Base-by-base conservation (phyloP, 2,888 invertebrate genomes). In the Xylocampa areola region DNA sequence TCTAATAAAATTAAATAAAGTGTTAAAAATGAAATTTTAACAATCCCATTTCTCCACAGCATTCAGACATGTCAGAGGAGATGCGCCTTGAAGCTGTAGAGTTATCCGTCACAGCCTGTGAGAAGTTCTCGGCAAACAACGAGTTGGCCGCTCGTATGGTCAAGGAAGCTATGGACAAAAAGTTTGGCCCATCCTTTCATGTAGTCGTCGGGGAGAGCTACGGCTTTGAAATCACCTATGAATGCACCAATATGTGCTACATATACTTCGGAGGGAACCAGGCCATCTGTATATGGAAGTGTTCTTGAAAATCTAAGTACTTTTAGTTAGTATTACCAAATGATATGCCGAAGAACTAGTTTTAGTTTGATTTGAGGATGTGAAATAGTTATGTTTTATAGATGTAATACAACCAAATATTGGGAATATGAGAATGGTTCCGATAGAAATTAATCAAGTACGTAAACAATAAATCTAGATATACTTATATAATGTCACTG, bases 201-300 rank as follows among this genome's bases (percentile, higher is more conserved):
- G 98, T 97, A n/a, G 97, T 99, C 0, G 97, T 99, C 3, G 99
- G 99, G 4, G 99, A 99, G 94, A 98, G 97, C 57, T 99, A 96
- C 91, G 98, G 98, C 37, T 98, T 98, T 89, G 98, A 98, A 88
- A 96, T 98, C 60, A 97, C 98, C 1, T 98, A 98, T 86, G 98
- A 99, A 92, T 96, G 97, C 58, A 97, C 97, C 84, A 97, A 97
- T 73, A 95, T 98, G 62, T 94, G 98, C 64, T 97, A 98, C 88
- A 95, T 98, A 95, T 98, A 96, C 91, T 98, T 98, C 83, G 98
- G 97, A 58, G 98, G 98, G 47, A 98, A 98, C 88, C 94, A 97
- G 76, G 98, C 98, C 10, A 96, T 98, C 54, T 95, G 97, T 79
- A 95, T 97, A 52, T 98, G 98, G 98, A 98, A 98, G 90, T 98